Evolutionary conservation across 2,113 vertebrate genomes (phyloP).

Genomic region (Anthoscopus minutus): DNA sequence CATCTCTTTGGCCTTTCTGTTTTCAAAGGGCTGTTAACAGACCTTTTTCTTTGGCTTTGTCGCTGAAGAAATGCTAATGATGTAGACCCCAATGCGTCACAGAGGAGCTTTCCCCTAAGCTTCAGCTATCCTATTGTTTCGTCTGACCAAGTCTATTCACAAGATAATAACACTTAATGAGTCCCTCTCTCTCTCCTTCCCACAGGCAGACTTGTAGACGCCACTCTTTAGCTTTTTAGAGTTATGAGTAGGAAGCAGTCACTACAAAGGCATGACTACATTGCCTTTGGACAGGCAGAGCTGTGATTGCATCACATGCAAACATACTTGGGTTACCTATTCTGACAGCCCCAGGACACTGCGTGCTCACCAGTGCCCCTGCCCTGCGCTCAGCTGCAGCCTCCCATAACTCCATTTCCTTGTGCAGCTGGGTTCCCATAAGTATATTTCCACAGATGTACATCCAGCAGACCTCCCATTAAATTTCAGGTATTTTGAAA

Average conservation of each 20-base stretch:
- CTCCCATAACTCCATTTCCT: background rate
- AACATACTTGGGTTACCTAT: background rate
- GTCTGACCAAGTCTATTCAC: constrained; percentile 48
- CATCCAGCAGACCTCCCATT: background rate
- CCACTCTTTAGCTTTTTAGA: constrained; percentile 3
- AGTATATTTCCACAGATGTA: background rate
- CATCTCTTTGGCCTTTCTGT: background rate
- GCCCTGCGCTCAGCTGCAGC: background rate
- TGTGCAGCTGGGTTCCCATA: background rate
- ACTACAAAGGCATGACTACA: constrained; percentile 16
- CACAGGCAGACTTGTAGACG: constrained; percentile 52
- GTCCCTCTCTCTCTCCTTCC: constrained; percentile 14
- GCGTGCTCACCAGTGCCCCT: background rate
- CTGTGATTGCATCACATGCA: background rate
- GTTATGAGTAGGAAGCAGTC: background rate
- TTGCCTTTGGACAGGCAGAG: background rate
- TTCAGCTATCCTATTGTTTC: constrained; percentile 45
- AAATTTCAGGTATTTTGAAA: background rate
- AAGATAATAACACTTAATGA: constrained; percentile 58
- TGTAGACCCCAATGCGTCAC: background rate
- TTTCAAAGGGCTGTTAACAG: background rate
- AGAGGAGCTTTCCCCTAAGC: constrained; percentile 15
- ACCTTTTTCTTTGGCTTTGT: background rate
- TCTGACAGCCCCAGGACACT: background rate
- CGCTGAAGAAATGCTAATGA: background rate